phyloP scores from a whole-genome alignment of 2,113 vertebrate genomes.

The Anolis carolinensis region DNA sequence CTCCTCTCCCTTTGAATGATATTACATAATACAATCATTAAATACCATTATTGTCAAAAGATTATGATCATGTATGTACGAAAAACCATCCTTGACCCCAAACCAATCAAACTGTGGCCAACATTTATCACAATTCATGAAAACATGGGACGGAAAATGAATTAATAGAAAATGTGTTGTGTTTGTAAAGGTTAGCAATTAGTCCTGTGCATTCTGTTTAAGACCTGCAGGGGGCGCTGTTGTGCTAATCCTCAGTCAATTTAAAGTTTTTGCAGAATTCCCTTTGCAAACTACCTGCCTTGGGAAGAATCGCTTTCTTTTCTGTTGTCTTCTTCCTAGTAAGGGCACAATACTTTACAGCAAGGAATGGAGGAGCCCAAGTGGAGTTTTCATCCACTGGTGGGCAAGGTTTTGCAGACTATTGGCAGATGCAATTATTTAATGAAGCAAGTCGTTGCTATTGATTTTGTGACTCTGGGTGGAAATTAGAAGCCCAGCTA shows the following conservation, averaged over 20 bases:
- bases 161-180: background rate
- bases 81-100: background rate
- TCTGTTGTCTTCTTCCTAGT: background rate
- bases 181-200: background rate
- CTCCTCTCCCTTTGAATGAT: no score
- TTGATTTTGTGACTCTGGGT: conserved; percentile 61
- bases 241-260: background rate
- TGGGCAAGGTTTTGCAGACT: conserved; percentile 30
- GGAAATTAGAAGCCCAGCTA: conserved; percentile 54
- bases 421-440: conserved; percentile 56
- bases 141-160: background rate
- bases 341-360: background rate
- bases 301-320: background rate
- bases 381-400: conserved; percentile 29
- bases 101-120: background rate
- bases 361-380: conserved; percentile 30
- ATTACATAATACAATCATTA: background rate
- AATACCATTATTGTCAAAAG: background rate
- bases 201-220: background rate
- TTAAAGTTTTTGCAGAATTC: background rate
- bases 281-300: background rate
- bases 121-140: background rate
- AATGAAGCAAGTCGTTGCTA: conserved; percentile 57
- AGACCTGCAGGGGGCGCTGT: background rate
- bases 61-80: background rate